These are phyloP conservation scores for Hoplostethus mediterraneus DNA, from an alignment of 2,797 vertebrate genomes.

Conservation along the genomic window DNA sequence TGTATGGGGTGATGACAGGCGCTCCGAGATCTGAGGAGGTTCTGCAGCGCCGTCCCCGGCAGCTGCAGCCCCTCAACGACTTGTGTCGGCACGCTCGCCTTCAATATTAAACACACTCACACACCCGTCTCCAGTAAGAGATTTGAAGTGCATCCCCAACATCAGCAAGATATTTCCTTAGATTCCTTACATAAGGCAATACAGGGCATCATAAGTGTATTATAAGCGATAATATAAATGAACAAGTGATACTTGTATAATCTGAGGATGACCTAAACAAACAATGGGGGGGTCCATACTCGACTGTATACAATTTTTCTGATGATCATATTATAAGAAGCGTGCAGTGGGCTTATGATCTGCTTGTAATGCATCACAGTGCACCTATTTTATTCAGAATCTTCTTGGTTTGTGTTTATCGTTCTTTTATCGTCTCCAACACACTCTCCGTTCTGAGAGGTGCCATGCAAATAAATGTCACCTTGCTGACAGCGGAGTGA, in stretches of 20 bases:
- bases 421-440: background rate
- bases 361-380: background rate
- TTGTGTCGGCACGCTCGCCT: conserved; percentile 73
- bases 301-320: no score
- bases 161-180: conserved; percentile 2
- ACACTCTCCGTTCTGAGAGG: background rate
- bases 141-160: conserved; percentile 44
- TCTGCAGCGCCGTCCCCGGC: conserved; percentile 60
- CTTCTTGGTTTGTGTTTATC: background rate
- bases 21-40: conserved; percentile 78
- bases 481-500: no score
- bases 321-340: no score
- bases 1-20: conserved; percentile 81
- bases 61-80: conserved; percentile 73
- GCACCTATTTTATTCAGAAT: background rate
- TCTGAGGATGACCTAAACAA: no score
- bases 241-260: no score
- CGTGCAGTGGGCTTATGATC: background rate
- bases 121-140: conserved; percentile 30
- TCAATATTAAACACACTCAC: conserved; percentile 54
- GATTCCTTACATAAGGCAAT: no score
- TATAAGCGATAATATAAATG: no score
- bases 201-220: background rate
- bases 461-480: no score
- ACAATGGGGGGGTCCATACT: no score